phyloP scores from a whole-genome alignment of 2,113 vertebrate genomes.

The Atherinomorus stipes region DNA sequence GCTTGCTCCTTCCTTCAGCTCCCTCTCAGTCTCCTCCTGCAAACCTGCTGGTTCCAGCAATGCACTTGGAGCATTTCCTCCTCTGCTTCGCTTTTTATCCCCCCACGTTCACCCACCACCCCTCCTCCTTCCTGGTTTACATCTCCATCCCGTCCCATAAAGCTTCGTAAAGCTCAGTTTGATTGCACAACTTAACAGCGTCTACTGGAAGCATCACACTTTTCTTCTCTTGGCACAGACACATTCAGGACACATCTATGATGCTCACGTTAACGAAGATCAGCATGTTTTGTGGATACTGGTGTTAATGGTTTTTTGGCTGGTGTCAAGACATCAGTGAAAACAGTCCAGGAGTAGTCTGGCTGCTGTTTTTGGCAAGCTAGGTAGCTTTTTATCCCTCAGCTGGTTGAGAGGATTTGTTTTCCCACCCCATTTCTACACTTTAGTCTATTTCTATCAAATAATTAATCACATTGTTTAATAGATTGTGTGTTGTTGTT shows the following conservation, averaged over 20 bases:
- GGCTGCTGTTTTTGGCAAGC: neutral
- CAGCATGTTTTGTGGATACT: neutral
- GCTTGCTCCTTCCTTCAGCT: conserved; percentile 3
- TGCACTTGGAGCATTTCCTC: conserved; percentile 25
- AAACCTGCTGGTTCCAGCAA: conserved; percentile 23
- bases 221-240: neutral
- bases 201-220: neutral
- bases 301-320: neutral
- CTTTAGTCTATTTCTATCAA: neutral
- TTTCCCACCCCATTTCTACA: neutral
- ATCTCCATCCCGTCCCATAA: conserved; percentile 28
- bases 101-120: conserved; percentile 4
- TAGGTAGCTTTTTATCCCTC: neutral
- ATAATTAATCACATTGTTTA: neutral
- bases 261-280: neutral
- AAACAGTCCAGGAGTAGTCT: neutral
- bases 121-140: conserved; percentile 8
- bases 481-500: neutral
- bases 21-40: conserved; percentile 9
- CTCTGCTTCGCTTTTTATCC: conserved; percentile 52
- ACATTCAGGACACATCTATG: too few relatives aligned
- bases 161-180: neutral
- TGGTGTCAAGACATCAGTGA: neutral
- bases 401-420: neutral
- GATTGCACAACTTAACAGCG: conserved; percentile 19